These are phyloP conservation scores for Cephus spinipes DNA, from an alignment of 2,888 invertebrate species.

Conservation along the genomic window DNA sequence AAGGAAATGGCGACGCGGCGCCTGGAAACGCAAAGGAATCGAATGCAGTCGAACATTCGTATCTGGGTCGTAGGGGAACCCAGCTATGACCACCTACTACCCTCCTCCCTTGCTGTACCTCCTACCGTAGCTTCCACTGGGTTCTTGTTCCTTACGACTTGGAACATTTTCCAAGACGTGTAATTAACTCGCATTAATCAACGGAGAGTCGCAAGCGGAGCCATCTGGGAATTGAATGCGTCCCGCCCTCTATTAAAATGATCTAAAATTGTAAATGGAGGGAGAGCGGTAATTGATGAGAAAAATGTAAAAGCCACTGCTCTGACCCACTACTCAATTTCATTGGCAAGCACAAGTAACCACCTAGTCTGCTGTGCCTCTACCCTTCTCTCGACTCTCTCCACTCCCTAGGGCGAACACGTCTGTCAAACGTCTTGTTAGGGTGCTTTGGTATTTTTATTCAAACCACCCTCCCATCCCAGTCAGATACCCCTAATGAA, in stretches of 20 bases:
- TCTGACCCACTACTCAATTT: constrained; percentile 54
- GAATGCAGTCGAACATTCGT: too few relatives aligned
- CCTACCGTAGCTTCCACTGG: too few relatives aligned
- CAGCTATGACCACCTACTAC: too few relatives aligned
- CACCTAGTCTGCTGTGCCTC: neutral
- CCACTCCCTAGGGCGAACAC: constrained; percentile 53
- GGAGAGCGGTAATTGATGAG: constrained; percentile 26
- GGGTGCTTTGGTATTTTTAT: constrained; percentile 32
- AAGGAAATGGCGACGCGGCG: too few relatives aligned
- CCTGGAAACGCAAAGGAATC: too few relatives aligned
- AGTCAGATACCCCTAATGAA: constrained; percentile 42
- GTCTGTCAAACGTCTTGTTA: constrained; percentile 65
- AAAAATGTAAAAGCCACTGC: constrained; percentile 26
- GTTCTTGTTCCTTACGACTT: too few relatives aligned
- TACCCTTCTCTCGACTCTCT: constrained; percentile 39
- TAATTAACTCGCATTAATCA: constrained; percentile 24
- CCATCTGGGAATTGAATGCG: constrained; percentile 25
- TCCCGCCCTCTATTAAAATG: constrained; percentile 19
- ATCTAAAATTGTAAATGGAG: constrained; percentile 18
- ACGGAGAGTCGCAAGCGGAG: constrained; percentile 7
- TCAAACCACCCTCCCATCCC: constrained; percentile 25
- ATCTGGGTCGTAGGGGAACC: too few relatives aligned
- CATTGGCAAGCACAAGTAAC: constrained; percentile 36
- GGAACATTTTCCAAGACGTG: constrained; percentile 10
- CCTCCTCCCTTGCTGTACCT: too few relatives aligned